These are phyloP conservation scores for Nymphalis io DNA, from an alignment of 1,140 invertebrate species.

Conservation along the genomic window DNA sequence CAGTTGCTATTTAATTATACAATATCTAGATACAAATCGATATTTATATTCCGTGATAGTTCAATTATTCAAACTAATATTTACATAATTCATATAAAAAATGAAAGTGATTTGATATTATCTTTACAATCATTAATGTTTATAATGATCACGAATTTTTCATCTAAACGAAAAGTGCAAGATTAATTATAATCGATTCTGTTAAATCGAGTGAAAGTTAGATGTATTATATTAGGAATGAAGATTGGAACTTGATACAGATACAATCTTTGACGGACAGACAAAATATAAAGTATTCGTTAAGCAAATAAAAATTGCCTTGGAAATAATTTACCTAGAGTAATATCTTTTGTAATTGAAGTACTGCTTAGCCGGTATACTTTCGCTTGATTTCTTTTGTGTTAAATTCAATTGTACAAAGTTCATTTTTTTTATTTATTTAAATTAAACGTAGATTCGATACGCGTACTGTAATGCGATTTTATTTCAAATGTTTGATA, in stretches of 20 bases:
- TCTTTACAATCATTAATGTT: neutral
- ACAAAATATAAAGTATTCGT: conserved; percentile 19
- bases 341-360: conserved; percentile 8
- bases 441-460: too few relatives aligned
- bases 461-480: too few relatives aligned
- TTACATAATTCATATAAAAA: too few relatives aligned
- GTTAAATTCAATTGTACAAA: neutral
- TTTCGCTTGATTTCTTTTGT: conserved; percentile 12
- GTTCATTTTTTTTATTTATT: neutral
- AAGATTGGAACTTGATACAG: conserved; percentile 28
- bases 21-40: too few relatives aligned
- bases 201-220: conserved; percentile 41
- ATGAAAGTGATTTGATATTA: too few relatives aligned
- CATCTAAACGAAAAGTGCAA: conserved; percentile 15
- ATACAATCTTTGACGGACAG: conserved; percentile 29
- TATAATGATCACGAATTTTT: neutral
- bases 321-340: conserved; percentile 4
- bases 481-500: too few relatives aligned
- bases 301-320: conserved; percentile 12
- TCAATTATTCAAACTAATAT: too few relatives aligned
- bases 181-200: conserved; percentile 30
- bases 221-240: conserved; percentile 30
- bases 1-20: too few relatives aligned
- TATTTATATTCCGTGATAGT: too few relatives aligned
- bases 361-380: neutral